Percentiles rank a stretch among this genome's conserved stretches.
Conservation (phyloP, 2,113 vertebrate species). For the Sardina pilchardus region DNA sequence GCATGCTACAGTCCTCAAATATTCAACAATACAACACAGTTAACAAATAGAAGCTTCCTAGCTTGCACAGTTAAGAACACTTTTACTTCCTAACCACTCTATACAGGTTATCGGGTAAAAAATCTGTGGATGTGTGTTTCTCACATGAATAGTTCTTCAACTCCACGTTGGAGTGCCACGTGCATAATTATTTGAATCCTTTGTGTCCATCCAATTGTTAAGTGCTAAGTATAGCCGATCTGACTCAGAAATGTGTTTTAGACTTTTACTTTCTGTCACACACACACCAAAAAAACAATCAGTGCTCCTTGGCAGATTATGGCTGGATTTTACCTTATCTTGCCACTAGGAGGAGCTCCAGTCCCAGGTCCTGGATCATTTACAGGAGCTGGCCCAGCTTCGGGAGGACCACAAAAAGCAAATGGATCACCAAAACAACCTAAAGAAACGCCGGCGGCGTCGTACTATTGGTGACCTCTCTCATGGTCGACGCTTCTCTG, state of each 20-base stretch:
- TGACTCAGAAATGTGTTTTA: background rate
- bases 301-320: too few species aligned
- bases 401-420: constrained; percentile 71
- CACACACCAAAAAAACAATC: background rate
- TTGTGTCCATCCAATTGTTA: too few species aligned
- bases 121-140: too few species aligned
- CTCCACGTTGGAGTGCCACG: too few species aligned
- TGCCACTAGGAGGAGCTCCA: constrained; percentile 72
- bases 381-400: constrained; percentile 71
- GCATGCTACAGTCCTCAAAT: background rate
- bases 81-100: too few species aligned
- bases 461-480: constrained; percentile 76
- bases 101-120: too few species aligned
- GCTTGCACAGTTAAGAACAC: too few species aligned
- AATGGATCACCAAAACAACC: constrained; percentile 66
- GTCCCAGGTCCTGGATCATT: constrained; percentile 69
- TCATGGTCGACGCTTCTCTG: constrained; percentile 78
- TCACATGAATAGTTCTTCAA: too few species aligned
- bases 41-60: too few species aligned
- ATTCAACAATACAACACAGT: too few species aligned
- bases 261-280: background rate
- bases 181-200: too few species aligned
- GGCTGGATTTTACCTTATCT: background rate
- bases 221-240: background rate
- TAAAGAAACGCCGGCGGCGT: constrained; percentile 57